Conservation (phyloP, 1,140 invertebrate genomes). For the Eumaeus atala region DNA sequence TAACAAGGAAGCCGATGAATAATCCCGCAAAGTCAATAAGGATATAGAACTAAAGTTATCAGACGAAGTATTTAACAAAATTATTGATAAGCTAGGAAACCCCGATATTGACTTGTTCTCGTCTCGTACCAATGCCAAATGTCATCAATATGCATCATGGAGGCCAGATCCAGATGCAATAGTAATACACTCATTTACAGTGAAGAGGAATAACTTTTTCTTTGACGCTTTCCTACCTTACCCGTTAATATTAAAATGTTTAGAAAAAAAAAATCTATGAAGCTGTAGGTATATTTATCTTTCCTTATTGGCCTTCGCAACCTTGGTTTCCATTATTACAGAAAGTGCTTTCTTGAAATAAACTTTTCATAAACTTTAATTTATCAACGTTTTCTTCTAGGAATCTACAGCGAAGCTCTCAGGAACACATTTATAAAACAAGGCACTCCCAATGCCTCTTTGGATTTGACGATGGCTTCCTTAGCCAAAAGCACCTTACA, state of each 20-base stretch:
- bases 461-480: neutral
- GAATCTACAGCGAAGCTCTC: conserved; percentile 15
- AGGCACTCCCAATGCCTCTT: neutral
- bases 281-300: conserved; percentile 12
- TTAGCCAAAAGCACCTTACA: neutral
- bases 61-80: neutral
- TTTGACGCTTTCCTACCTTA: conserved; percentile 10
- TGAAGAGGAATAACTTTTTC: neutral
- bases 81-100: neutral
- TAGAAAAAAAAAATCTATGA: neutral
- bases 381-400: conserved; percentile 16
- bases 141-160: neutral
- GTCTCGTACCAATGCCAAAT: neutral
- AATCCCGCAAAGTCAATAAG: conserved; percentile 12
- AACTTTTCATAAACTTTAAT: neutral
- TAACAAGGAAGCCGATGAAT: conserved; percentile 11
- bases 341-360: conserved; percentile 8
- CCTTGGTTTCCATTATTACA: conserved; percentile 19
- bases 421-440: neutral
- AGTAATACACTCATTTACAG: neutral
- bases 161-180: neutral
- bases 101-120: conserved; percentile 1
- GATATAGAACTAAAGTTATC: conserved; percentile 19
- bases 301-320: conserved; percentile 19
- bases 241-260: neutral